Conservation (phyloP, 2,888 invertebrate species). For the Amphipoea oculea region DNA sequence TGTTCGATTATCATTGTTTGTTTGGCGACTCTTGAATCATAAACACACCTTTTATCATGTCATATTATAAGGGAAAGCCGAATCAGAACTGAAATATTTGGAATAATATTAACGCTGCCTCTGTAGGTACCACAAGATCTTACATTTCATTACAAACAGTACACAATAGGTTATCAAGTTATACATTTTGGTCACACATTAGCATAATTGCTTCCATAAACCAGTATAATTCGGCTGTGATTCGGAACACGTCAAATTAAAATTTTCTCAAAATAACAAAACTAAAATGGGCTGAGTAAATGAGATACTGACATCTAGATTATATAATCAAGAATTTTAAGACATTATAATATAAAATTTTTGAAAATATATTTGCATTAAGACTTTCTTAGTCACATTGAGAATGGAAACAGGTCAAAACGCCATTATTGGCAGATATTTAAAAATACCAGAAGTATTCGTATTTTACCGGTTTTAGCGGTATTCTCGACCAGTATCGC, state of each 20-base stretch:
- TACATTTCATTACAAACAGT: slow-evolving; percentile 41
- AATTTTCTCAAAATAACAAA: slow-evolving; percentile 55
- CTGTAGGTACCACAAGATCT: slow-evolving; percentile 35
- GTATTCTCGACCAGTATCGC: slow-evolving; percentile 52
- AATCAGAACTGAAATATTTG: slow-evolving; percentile 64
- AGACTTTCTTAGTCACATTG: slow-evolving; percentile 9
- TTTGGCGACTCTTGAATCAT: slow-evolving; percentile 47
- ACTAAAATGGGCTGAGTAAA: slow-evolving; percentile 55
- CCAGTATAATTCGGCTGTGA: slow-evolving; percentile 59
- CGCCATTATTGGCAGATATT: slow-evolving; percentile 23
- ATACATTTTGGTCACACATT: slow-evolving; percentile 38
- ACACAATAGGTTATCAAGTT: slow-evolving; percentile 30
- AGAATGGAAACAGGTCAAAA: slow-evolving; percentile 17
- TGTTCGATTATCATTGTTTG: slow-evolving; percentile 11
- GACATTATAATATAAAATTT: slow-evolving; percentile 58
- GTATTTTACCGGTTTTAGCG: slow-evolving; percentile 47
- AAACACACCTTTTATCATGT: slow-evolving; percentile 59
- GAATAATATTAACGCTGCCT: slow-evolving; percentile 46
- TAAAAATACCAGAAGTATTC: slow-evolving; percentile 26
- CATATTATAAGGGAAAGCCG: slow-evolving; percentile 53
- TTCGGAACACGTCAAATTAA: slow-evolving; percentile 59
- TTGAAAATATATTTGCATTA: slow-evolving; percentile 55
- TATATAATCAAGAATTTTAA: slow-evolving; percentile 62
- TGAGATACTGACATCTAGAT: slow-evolving; percentile 56
- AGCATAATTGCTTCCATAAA: slow-evolving; percentile 47